Percentiles rank a stretch among this genome's conserved stretches.
These are phyloP conservation scores for Helleia helle DNA, from an alignment of 2,888 invertebrate species.

Conservation along the genomic window DNA sequence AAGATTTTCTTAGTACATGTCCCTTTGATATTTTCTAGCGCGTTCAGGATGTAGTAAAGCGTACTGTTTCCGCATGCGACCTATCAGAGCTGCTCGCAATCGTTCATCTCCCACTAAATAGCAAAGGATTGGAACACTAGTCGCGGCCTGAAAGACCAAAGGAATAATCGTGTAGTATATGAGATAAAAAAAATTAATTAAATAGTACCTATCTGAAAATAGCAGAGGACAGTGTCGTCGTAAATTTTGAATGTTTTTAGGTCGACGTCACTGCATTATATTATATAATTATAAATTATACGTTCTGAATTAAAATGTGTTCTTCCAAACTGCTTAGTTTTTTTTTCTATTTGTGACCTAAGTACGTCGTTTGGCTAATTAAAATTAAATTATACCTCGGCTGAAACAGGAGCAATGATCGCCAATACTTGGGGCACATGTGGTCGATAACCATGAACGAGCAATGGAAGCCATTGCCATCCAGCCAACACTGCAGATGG, in stretches of 20 bases:
- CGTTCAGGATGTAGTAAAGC: constrained; percentile 53
- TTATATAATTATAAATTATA: too few relatives aligned
- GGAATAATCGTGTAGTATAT: too few relatives aligned
- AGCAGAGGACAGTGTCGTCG: too few relatives aligned
- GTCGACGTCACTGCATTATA: too few relatives aligned
- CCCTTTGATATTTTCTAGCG: constrained; percentile 38
- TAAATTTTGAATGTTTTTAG: too few relatives aligned
- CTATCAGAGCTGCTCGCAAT: constrained; percentile 61
- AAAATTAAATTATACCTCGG: constrained; percentile 45
- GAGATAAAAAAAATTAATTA: too few relatives aligned
- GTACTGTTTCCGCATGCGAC: constrained; percentile 63
- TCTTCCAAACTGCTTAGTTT: too few relatives aligned
- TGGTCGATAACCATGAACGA: constrained; percentile 49
- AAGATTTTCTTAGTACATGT: constrained; percentile 14
- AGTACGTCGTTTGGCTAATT: too few relatives aligned
- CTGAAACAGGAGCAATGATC: constrained; percentile 60
- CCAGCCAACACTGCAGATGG: constrained; percentile 60
- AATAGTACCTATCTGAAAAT: too few relatives aligned
- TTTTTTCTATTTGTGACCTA: too few relatives aligned
- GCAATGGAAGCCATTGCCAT: constrained; percentile 61
- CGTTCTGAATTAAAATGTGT: too few relatives aligned
- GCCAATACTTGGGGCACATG: constrained; percentile 61
- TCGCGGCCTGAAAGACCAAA: constrained; percentile 63
- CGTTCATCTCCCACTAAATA: constrained; percentile 60
- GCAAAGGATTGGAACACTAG: constrained; percentile 62